Evolutionary conservation across 2,888 invertebrate species (phyloP).

Genomic region (Zeuzera pyrina): DNA sequence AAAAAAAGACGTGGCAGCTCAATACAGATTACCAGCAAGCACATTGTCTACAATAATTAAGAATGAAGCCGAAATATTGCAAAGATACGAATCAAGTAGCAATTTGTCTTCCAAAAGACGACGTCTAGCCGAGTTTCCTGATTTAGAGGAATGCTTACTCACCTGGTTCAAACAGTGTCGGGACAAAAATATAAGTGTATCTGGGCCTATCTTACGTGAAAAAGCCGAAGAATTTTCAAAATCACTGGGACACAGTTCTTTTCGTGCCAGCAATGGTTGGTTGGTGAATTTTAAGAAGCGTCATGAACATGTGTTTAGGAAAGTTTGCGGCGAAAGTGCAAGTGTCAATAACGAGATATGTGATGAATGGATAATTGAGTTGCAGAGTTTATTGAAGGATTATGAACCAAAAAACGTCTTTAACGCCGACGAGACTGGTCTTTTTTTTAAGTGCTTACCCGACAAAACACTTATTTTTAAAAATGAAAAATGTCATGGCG

Average conservation of each 20-base stretch:
- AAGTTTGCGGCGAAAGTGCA: conserved; percentile 4
- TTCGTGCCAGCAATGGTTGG: conserved; percentile 2
- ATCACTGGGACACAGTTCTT: conserved; percentile 8
- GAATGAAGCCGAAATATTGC: conserved; percentile 8
- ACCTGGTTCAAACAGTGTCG: conserved; percentile 8
- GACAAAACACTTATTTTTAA: conserved; percentile 9
- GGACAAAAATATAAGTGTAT: conserved; percentile 7
- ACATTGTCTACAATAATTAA: conserved; percentile 8
- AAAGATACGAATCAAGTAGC: conserved; percentile 4
- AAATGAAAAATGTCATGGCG: conserved; percentile 6
- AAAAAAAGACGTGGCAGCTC: conserved; percentile 8
- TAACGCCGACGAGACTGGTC: conserved; percentile 10
- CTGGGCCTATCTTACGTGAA: conserved; percentile 8
- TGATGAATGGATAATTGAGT: conserved; percentile 1
- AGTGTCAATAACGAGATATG: conserved; percentile 2
- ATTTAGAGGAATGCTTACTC: conserved; percentile 8
- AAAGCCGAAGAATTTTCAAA: conserved; percentile 9
- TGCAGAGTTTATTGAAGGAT: conserved; percentile 1
- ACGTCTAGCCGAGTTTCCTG: conserved; percentile 4
- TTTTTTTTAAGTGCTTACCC: conserved; percentile 8
- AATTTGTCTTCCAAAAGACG: conserved; percentile 8
- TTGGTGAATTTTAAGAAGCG: conserved; percentile 1
- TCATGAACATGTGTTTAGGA: conserved; percentile 14
- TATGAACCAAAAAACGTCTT: conserved; percentile 12
- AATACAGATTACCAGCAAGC: conserved; percentile 9